Evolutionary conservation across 53 echinoderm and acorn worm species (phyloP), one percentile per base, ranked within the genome.

Genomic region (Patiria pectinifera): DNA sequence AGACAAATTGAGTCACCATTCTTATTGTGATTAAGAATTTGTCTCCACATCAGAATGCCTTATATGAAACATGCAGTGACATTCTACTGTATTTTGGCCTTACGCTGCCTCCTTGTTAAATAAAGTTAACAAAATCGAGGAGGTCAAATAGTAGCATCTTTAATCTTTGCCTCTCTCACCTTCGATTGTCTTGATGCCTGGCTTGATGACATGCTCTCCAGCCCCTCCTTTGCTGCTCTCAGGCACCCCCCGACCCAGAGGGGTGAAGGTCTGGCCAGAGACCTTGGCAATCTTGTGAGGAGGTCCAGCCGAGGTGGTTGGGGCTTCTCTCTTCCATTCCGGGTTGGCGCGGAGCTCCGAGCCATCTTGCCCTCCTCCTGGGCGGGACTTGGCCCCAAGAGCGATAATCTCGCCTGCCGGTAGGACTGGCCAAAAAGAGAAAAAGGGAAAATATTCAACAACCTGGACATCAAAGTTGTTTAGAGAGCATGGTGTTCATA

Each of bases 101-200:
- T 1, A 53, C 5, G 53, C 53, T 8, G 53, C 6, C 53, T 53
- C 8, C 5, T 6, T 53, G 53, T 53, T 53, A 8, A 53, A 8
- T 8, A 53, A 1, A 53, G 53, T 53, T 8, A 8, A 53, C 53
- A 53, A 53, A 53, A 53, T 1, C 53, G 0, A 53, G 53, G 53
- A 6, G 53, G 1, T 35, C 35, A 53, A 53, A 53, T 6, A 53
- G 53, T 1, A 8, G 5, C 53, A 53, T 53, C 0, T 53, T 5
- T 53, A 35, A 35, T 35, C 0, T 35, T 35, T 35, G 35, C 60
- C 60, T 16, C 70, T 18, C 70, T 85, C 58, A 95, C 95, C 95
- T 59, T 95, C 95, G 44, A 95, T 95, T 3, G 95, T 95, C 87
- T 95, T 95, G 59, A 95, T 94, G 15, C 94, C 95, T 48, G 95